Base-by-base conservation (phyloP, 1,140 invertebrate genomes). In the Helicoverpa armigera region DNA sequence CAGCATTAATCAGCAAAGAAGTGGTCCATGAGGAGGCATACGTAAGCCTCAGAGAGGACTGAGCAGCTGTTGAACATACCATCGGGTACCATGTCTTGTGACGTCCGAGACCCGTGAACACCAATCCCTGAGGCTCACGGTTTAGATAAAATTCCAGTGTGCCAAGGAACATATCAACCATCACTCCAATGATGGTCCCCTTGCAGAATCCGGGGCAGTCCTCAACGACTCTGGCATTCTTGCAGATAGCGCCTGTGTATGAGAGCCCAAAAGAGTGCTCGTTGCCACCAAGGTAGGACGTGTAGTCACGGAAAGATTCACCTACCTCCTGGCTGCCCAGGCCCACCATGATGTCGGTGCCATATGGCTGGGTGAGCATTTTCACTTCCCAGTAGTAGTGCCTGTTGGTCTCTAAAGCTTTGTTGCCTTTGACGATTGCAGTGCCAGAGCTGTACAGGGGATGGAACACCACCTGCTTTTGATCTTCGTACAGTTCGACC, bases 331-430 rank as follows among this genome's bases (percentile, higher is more conserved):
- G 16, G 7, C 61, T 51, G 0, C 75, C 75, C 11, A 77, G 11
- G 12, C 75, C 75, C 1, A 77, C 48, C 75, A 98, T 98, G 95
- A 98, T 97, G 95, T 98, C 98, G 63, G 98, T 98, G 35, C 98
- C 98, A 95, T 98, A 98, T 1, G 97, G 96, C 35, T 96, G 95
- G 0, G 97, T 97, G 0, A 97, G 91, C 95, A 98, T 97, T 94
- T 98, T 97, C 13, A 98, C 95, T 90, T 98, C 98, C 97, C 98
- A 98, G 90, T 97, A 98, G 92, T 98, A 96, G 85, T 98, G 97
- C 75, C 95, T 90, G 79, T 96, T 96, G 79, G 94, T 95, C 9
- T 94, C 81, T 82, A 98, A 94, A 0, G 96, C 90, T 5, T 91
- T 95, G 67, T 96, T 95, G 1, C 97, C 98, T 51, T 96, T 92